Conservation (phyloP, 2,113 vertebrate species). For the Calyptomena viridis region DNA sequence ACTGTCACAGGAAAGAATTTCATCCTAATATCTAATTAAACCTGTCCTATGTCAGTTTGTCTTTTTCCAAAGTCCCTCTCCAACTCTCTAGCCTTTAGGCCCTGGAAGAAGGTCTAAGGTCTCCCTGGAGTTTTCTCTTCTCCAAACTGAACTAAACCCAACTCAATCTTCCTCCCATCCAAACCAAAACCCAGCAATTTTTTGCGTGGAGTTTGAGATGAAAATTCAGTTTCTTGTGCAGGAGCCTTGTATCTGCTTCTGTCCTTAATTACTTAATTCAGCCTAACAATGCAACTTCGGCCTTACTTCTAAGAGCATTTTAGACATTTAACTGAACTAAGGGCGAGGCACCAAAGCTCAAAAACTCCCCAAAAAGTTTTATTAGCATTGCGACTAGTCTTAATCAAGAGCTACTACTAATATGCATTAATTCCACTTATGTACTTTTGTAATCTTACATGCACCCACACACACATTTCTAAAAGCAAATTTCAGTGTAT, state of each 20-base stretch:
- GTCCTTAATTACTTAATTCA: not conserved
- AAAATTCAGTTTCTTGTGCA: not conserved
- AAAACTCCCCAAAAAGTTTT: not conserved
- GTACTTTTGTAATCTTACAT: not conserved
- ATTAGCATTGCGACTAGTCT: not conserved
- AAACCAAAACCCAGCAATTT: not conserved
- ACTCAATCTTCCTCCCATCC: not conserved
- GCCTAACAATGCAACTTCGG: not conserved
- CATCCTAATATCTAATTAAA: not conserved
- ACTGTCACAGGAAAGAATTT: rapidly evolving
- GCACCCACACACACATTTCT: not conserved
- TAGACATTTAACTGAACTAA: not conserved
- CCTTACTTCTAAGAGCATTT: not conserved
- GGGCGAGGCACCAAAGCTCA: not conserved
- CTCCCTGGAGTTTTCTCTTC: not conserved
- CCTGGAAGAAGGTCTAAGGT: not conserved
- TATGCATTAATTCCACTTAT: not conserved
- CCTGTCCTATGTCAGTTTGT: not conserved
- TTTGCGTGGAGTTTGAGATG: not conserved
- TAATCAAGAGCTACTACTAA: not conserved
- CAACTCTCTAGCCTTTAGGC: not conserved
- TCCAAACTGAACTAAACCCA: not conserved
- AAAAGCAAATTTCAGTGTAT: not conserved
- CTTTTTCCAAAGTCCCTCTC: not conserved
- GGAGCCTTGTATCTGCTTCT: not conserved